Evolutionary conservation across 2,888 invertebrate genomes (phyloP).

Genomic region (Lobophora halterata): DNA sequence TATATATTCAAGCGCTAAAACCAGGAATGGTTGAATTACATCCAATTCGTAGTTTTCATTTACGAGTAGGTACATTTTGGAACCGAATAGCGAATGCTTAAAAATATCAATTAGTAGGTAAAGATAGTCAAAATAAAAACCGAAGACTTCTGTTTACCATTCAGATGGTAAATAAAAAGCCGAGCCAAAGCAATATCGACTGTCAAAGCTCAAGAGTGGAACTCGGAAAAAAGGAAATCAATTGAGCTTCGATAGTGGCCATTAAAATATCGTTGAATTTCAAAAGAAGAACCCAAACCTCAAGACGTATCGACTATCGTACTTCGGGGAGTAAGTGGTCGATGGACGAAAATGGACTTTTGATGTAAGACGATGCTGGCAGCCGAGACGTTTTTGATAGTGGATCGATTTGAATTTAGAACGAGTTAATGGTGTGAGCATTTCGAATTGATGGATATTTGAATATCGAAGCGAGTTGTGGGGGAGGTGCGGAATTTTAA

Average conservation of each 20-base stretch:
- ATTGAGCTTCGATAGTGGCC: conserved; percentile 69
- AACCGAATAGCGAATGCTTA: not conserved
- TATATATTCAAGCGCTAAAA: too few relatives aligned
- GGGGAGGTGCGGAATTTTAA: conserved; percentile 13
- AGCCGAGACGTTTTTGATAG: conserved; percentile 33
- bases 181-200: conserved; percentile 59
- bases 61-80: too few relatives aligned
- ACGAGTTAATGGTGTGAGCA: conserved; percentile 40
- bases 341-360: conserved; percentile 66
- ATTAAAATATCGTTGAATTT: conserved; percentile 79
- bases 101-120: conserved; percentile 15
- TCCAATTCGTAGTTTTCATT: too few relatives aligned
- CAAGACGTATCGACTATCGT: conserved; percentile 56
- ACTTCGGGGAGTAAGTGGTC: conserved; percentile 11
- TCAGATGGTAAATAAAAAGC: conserved; percentile 63
- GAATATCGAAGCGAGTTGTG: conserved; percentile 14
- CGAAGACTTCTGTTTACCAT: conserved; percentile 48
- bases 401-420: conserved; percentile 40
- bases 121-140: conserved; percentile 27
- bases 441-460: conserved; percentile 42
- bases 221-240: conserved; percentile 51
- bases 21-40: too few relatives aligned
- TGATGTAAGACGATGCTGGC: conserved; percentile 56
- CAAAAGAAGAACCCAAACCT: conserved; percentile 56
- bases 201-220: conserved; percentile 41